These are phyloP conservation scores for Achlya flavicornis DNA, from an alignment of 2,888 invertebrate species.

Conservation along the genomic window DNA sequence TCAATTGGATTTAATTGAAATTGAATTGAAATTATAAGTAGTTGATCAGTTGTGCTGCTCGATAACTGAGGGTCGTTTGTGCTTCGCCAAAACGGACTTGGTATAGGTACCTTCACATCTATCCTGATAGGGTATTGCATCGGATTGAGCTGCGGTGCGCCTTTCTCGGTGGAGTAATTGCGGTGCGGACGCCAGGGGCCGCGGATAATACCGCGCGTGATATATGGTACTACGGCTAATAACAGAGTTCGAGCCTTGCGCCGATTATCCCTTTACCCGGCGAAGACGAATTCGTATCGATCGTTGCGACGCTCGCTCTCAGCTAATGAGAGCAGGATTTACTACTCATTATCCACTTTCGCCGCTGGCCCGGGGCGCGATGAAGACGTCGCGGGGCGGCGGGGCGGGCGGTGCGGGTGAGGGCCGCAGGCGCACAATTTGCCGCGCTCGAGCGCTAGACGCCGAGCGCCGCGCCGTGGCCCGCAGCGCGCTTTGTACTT, in stretches of 20 bases:
- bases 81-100: conserved; percentile 19
- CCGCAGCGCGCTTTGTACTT: conserved; percentile 73
- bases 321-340: conserved; percentile 80
- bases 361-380: conserved; percentile 71
- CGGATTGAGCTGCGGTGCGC: conserved; percentile 39
- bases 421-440: conserved; percentile 76
- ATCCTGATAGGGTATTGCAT: conserved; percentile 67
- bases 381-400: conserved; percentile 70
- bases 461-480: conserved; percentile 54
- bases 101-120: conserved; percentile 34
- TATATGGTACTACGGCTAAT: conserved; percentile 82
- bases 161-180: conserved; percentile 70
- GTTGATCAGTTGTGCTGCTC: background rate
- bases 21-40: conserved; percentile 23
- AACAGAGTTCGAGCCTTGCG: conserved; percentile 70
- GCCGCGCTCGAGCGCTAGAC: conserved; percentile 55
- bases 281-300: conserved; percentile 80
- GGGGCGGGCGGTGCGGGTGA: conserved; percentile 42
- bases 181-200: conserved; percentile 76
- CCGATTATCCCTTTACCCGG: conserved; percentile 80
- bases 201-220: conserved; percentile 76
- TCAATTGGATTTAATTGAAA: too few species aligned
- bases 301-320: conserved; percentile 72
- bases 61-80: conserved; percentile 32
- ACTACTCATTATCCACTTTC: conserved; percentile 82